phyloP scores from a whole-genome alignment of 2,797 vertebrate species.

The Chelmon rostratus region DNA sequence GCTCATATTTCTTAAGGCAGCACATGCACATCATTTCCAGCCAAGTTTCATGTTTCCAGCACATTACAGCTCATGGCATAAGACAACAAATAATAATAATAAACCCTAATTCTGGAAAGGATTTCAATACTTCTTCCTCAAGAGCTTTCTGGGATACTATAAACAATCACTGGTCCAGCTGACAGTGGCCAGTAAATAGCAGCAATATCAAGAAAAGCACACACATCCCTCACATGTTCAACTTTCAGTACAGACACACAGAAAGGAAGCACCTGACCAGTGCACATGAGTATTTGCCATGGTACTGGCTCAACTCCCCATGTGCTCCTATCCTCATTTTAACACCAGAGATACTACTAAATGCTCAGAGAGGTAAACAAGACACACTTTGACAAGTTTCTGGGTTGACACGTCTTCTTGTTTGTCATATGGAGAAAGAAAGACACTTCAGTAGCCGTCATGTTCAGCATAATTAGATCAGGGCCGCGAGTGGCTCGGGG shows the following conservation, averaged over 20 bases:
- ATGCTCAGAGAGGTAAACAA: constrained; percentile 24
- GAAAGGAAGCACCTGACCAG: background rate
- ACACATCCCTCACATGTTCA: background rate
- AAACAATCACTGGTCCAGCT: too few species aligned
- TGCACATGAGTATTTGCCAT: background rate
- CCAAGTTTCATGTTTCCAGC: too few species aligned
- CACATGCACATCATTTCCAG: too few species aligned
- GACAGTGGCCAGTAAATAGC: background rate
- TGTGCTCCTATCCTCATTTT: background rate
- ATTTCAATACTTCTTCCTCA: background rate
- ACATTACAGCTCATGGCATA: too few species aligned
- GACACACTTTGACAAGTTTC: constrained; percentile 26
- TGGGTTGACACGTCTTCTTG: constrained; percentile 1
- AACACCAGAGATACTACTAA: background rate
- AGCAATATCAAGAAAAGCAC: background rate
- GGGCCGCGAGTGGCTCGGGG: constrained; percentile 2
- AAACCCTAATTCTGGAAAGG: background rate
- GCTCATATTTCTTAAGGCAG: too few species aligned
- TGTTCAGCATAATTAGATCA: constrained; percentile 64
- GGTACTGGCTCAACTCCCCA: background rate
- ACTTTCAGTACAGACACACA: background rate
- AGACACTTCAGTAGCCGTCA: constrained; percentile 43
- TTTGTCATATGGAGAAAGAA: constrained; percentile 33
- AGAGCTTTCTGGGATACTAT: background rate
- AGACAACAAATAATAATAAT: too few species aligned